Conservation (phyloP, 2,797 vertebrate species). For the Podargus strigoides region DNA sequence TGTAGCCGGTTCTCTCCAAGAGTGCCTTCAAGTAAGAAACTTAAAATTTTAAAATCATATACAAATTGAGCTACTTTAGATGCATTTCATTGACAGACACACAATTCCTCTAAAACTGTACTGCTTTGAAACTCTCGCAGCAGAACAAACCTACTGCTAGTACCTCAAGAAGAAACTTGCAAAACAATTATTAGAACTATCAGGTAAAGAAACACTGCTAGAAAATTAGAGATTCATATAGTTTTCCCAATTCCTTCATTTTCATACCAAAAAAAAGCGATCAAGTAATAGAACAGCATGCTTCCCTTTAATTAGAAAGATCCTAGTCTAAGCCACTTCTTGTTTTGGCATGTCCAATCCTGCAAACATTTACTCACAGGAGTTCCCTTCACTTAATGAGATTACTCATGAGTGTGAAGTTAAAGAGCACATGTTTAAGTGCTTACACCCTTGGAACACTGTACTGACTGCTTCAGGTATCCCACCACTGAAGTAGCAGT, state of each 20-base stretch:
- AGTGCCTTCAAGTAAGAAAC: conserved; percentile 79
- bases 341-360: conserved; percentile 50
- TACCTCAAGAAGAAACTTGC: not conserved
- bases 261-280: not conserved
- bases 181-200: not conserved
- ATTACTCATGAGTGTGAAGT: conserved; percentile 52
- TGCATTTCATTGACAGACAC: not conserved
- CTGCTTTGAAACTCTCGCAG: not conserved
- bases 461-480: not conserved
- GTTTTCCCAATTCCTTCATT: not conserved
- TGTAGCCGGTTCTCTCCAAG: conserved; percentile 92
- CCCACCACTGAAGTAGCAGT: not conserved
- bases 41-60: not conserved
- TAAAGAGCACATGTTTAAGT: conserved; percentile 33
- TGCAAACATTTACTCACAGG: conserved; percentile 31
- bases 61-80: not conserved
- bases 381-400: conserved; percentile 55
- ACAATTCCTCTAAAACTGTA: not conserved
- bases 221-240: not conserved
- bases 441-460: not conserved
- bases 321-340: conserved; percentile 31
- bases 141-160: not conserved
- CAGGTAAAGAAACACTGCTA: not conserved
- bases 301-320: conserved; percentile 44
- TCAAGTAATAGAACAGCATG: not conserved